These are phyloP conservation scores for Tapirus terrestris DNA, from an alignment of 2,113 vertebrate genomes.

Conservation along the genomic window DNA sequence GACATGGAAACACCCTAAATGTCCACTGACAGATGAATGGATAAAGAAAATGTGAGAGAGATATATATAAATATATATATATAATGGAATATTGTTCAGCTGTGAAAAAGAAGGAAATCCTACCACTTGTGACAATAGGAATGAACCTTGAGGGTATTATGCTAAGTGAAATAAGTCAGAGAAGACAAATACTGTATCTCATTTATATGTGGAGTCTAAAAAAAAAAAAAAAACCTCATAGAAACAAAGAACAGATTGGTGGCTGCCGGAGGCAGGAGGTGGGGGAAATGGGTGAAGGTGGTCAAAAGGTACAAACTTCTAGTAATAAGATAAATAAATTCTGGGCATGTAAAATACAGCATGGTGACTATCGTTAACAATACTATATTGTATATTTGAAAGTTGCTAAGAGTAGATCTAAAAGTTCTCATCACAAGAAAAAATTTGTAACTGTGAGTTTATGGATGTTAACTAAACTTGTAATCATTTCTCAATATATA, in stretches of 20 bases:
- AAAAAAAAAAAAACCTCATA: not conserved
- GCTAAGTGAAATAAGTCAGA: not conserved
- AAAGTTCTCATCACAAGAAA: constrained; percentile 11
- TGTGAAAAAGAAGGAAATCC: not conserved
- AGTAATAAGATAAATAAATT: not conserved
- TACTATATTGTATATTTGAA: not conserved
- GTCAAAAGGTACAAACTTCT: not conserved
- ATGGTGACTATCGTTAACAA: not conserved
- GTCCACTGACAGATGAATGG: not conserved
- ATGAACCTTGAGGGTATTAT: not conserved
- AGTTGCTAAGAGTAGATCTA: constrained; percentile 19
- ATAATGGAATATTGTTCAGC: not conserved
- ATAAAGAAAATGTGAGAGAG: not conserved
- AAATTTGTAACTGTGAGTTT: not conserved
- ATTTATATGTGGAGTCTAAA: constrained; percentile 3
- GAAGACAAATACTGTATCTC: constrained; percentile 9
- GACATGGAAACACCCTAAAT: not conserved
- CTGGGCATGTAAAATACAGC: not conserved
- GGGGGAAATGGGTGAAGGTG: not conserved
- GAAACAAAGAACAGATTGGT: not conserved
- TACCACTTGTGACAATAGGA: not conserved
- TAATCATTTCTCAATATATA: not conserved
- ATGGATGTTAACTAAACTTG: not conserved
- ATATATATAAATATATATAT: not conserved
- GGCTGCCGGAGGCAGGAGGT: not conserved